Evolutionary conservation across 2,113 vertebrate genomes (phyloP).

Genomic region (Aix galericulata): DNA sequence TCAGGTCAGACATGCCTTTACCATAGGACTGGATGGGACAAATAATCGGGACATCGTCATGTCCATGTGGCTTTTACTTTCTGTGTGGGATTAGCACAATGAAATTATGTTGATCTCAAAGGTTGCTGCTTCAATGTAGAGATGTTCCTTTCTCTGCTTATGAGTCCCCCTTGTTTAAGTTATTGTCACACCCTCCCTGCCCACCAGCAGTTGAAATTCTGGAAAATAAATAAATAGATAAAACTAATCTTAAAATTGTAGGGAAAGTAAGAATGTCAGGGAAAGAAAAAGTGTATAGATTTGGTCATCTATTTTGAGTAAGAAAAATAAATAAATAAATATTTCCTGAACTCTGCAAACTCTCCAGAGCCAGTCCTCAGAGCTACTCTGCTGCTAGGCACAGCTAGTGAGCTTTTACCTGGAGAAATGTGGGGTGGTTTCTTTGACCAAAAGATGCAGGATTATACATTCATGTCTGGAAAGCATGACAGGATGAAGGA

Average conservation of each 20-base stretch:
- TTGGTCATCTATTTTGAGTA: not conserved
- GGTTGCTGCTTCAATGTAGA: not conserved
- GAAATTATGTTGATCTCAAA: not conserved
- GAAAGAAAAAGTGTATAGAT: not conserved
- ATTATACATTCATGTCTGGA: not conserved
- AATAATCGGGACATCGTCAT: not conserved
- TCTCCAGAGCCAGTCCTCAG: not conserved
- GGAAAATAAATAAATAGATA: not conserved
- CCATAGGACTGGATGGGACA: not conserved
- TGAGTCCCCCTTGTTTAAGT: not conserved
- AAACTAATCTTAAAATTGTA: not conserved
- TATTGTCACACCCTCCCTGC: not conserved
- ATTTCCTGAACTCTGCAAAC: not conserved
- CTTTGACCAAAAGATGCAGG: not conserved
- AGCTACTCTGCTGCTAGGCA: not conserved
- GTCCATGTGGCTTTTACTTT: slow-evolving; percentile 1
- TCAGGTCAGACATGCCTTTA: not conserved
- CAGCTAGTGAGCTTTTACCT: not conserved
- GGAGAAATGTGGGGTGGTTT: not conserved
- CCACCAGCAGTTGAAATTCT: not conserved
- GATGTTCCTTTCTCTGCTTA: not conserved
- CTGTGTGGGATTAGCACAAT: not conserved
- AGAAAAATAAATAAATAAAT: not conserved
- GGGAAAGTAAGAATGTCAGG: not conserved
- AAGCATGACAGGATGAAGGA: not conserved